phyloP scores from a whole-genome alignment of 92 coral and sea anemone species.

The Montipora capitata region DNA sequence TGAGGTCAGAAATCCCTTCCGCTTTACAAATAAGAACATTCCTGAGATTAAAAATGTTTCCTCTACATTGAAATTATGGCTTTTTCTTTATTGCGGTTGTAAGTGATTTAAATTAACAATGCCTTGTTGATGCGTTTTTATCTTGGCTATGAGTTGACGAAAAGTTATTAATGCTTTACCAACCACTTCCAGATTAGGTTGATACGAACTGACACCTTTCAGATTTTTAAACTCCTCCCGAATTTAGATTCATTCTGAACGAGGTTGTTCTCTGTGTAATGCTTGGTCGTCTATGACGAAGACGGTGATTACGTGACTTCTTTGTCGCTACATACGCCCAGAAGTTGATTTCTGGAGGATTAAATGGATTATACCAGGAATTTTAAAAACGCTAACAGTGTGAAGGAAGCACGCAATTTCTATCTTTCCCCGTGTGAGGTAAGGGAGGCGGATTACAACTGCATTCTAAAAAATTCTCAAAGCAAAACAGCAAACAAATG shows the following conservation, averaged over 20 bases:
- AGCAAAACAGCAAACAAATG: not conserved
- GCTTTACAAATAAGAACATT: not conserved
- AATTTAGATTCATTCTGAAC: not conserved
- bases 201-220: not conserved
- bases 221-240: not conserved
- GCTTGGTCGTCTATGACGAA: too few species aligned
- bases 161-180: not conserved
- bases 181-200: not conserved
- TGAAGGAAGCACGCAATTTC: not conserved
- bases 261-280: not conserved
- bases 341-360: not conserved
- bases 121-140: not conserved
- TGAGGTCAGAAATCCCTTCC: conserved; percentile 21
- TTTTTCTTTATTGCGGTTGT: not conserved
- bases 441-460: not conserved
- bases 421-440: not conserved
- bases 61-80: not conserved
- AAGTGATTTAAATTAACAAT: not conserved
- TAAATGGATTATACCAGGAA: not conserved
- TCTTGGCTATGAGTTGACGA: not conserved
- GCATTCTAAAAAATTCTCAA: too few species aligned
- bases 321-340: not conserved
- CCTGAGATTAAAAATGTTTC: conserved; percentile 3
- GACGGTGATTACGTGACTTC: not conserved
- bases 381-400: not conserved